These are phyloP conservation scores for Cyprinella venusta DNA, from an alignment of 2,797 vertebrate species.

Conservation along the genomic window DNA sequence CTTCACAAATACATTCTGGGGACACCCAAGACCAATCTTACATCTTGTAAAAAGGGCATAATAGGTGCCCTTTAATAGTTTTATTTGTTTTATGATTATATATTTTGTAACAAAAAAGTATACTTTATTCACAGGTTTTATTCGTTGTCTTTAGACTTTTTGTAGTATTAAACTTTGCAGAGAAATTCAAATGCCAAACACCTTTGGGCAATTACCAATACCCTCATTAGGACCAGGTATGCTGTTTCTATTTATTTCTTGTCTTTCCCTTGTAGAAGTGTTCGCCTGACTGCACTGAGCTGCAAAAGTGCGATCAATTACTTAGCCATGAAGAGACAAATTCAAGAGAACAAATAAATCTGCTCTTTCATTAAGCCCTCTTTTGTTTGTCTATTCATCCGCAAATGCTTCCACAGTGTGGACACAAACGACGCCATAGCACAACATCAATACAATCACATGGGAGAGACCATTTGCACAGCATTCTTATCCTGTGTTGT, in stretches of 20 bases:
- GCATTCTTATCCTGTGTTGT: conserved; percentile 10
- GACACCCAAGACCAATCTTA: no score
- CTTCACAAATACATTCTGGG: no score
- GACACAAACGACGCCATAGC: background rate
- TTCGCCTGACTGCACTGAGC: background rate
- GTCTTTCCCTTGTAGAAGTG: background rate
- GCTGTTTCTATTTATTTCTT: background rate
- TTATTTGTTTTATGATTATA: background rate
- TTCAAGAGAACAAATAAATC: conserved; percentile 17
- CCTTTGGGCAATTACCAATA: conserved; percentile 9
- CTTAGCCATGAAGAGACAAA: background rate
- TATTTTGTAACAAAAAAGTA: background rate
- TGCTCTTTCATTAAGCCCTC: conserved; percentile 18
- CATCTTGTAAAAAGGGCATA: no score
- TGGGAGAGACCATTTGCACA: conserved; percentile 23
- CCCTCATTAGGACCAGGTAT: conserved; percentile 10
- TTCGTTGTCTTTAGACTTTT: background rate
- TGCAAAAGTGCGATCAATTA: background rate
- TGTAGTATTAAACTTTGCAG: background rate
- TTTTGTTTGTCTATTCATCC: background rate
- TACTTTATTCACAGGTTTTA: background rate
- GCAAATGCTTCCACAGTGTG: background rate
- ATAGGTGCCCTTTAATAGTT: background rate
- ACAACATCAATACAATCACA: conserved; percentile 6
- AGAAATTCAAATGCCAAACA: background rate